Base-by-base conservation (phyloP, 1,140 invertebrate species). In the Chironomus striatipennis region DNA sequence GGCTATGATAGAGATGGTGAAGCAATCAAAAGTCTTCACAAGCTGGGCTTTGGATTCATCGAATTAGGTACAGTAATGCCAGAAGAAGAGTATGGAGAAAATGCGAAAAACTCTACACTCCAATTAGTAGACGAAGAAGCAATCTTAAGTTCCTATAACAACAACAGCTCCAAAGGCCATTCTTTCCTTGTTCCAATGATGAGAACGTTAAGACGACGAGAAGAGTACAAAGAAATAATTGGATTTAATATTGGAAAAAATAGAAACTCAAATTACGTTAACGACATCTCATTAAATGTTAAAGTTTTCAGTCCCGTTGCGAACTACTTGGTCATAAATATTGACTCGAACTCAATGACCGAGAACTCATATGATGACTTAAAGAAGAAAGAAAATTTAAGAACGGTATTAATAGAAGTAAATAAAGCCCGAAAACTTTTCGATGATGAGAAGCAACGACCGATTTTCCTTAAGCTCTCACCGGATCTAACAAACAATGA, bases 1-100 rank as follows among this genome's bases (percentile, higher is more conserved):
- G 98, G 98, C 2, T 99, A 98, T 86, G 98, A 99, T 82, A 99
- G 99, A 82, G 89, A 99, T 83, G 97, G 89, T 8, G 94, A 98
- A 85, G 95, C 93, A 21, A 85, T 98, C 0, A 82, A 89, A 76
- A 92, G 93, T 0, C 82, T 99, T 42, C 86, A 88, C 73, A 89
- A 91, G 79, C 84, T 96, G 73, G 97, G 97, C 0, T 98, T 99
- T 85, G 91, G 96, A 21, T 96, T 98, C 84, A 89, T 99, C 43
- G 98, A 99, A 88, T 90, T 99, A 77, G 97, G 97, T 77, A 97
- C 96, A 15, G 90, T 99, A 0, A 99, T 97, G 5, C 98, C 97
- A 2, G 77, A 89, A 77, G 93, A 97, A 10, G 97, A 99, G 83
- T 81, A 87, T 12, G 98, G 97, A 5, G 98, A 99, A 84, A 34